Conservation (phyloP, 2,888 invertebrate genomes). For the Muschampia plurimacula region DNA sequence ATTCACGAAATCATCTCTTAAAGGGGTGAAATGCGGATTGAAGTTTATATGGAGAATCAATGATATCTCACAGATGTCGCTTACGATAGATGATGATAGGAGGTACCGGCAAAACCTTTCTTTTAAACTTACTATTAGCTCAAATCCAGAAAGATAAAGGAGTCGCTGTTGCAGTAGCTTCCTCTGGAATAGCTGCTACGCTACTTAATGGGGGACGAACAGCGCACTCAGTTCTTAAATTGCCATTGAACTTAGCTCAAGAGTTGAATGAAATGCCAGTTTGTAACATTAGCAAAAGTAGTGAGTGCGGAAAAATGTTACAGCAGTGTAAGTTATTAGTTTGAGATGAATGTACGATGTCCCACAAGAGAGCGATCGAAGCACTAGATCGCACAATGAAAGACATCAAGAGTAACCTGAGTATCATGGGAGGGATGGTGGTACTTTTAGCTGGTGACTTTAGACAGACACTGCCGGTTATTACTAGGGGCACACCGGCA, state of each 20-base stretch:
- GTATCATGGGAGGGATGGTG: background rate
- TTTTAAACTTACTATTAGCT: slow-evolving; percentile 45
- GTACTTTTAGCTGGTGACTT: background rate
- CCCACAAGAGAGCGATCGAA: background rate
- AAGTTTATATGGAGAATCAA: too few relatives aligned
- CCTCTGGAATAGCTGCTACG: slow-evolving; percentile 42
- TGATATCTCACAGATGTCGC: too few relatives aligned
- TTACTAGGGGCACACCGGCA: background rate
- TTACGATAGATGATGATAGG: too few relatives aligned
- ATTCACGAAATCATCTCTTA: too few relatives aligned
- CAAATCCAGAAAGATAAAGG: slow-evolving; percentile 32
- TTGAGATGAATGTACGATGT: slow-evolving; percentile 1
- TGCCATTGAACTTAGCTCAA: background rate
- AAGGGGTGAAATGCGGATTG: too few relatives aligned
- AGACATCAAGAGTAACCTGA: background rate
- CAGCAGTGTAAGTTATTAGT: background rate
- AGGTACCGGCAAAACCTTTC: slow-evolving; percentile 43
- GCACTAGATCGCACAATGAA: background rate
- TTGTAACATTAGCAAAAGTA: slow-evolving; percentile 1
- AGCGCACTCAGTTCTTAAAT: background rate
- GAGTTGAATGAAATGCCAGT: background rate
- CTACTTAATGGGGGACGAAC: slow-evolving; percentile 5
- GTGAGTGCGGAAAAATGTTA: background rate
- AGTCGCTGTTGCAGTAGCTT: slow-evolving; percentile 40
- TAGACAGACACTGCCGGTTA: background rate